Conservation (phyloP, 2,888 invertebrate genomes). For the Drosophila mettleri region DNA sequence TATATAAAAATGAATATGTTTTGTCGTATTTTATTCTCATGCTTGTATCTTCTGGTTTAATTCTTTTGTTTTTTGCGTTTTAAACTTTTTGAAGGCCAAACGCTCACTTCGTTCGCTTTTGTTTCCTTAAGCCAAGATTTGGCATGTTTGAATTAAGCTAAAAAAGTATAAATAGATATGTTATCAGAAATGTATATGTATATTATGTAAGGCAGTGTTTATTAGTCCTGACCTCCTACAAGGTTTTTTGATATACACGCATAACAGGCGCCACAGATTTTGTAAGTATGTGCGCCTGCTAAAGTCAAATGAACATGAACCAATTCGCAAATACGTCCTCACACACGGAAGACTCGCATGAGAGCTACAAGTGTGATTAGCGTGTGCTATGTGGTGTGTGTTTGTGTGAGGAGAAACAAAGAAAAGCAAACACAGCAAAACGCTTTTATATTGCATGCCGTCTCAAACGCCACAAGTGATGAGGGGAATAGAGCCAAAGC, state of each 20-base stretch:
- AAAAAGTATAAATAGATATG: not conserved
- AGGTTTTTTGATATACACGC: constrained; percentile 27
- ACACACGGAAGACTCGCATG: constrained; percentile 5
- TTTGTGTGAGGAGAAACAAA: constrained; percentile 27
- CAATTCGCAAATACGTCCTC: constrained; percentile 34
- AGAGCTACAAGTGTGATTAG: constrained; percentile 51
- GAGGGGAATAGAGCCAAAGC: constrained; percentile 30
- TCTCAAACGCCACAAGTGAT: constrained; percentile 51
- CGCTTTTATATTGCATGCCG: constrained; percentile 43
- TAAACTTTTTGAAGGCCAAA: constrained; percentile 74
- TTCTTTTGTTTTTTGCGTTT: constrained; percentile 44
- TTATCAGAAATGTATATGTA: not conserved
- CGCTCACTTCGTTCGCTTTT: constrained; percentile 57
- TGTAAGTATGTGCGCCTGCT: constrained; percentile 63
- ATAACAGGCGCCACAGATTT: constrained; percentile 7
- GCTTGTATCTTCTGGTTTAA: constrained; percentile 44
- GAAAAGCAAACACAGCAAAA: constrained; percentile 41
- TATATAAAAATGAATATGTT: constrained; percentile 16
- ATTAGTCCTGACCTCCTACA: constrained; percentile 51
- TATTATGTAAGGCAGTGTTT: not conserved
- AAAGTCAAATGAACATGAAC: constrained; percentile 53
- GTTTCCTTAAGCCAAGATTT: constrained; percentile 22
- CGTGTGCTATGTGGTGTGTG: constrained; percentile 12
- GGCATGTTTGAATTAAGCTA: not conserved
- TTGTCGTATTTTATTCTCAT: constrained; percentile 30